Conservation (phyloP, 2,113 vertebrate species). For the Sphaerodactylus townsendi region DNA sequence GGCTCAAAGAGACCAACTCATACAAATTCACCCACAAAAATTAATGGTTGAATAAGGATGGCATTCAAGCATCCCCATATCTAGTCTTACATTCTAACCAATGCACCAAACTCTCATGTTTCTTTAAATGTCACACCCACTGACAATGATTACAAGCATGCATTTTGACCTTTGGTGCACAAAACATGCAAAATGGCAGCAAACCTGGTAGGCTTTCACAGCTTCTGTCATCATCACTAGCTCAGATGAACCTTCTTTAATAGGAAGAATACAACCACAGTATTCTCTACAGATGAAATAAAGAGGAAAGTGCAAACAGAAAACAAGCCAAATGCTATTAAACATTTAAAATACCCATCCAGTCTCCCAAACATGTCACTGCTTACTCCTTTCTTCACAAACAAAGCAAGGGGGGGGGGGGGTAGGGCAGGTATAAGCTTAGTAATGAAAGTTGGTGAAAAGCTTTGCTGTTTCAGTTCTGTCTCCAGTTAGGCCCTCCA, state of each 20-base stretch:
- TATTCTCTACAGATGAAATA: slow-evolving; percentile 69
- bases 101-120: too few relatives aligned
- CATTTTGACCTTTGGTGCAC: neutral
- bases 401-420: too few relatives aligned
- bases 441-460: neutral
- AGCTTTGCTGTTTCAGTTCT: too few relatives aligned
- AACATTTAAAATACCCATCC: neutral
- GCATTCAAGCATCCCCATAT: too few relatives aligned
- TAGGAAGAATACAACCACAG: slow-evolving; percentile 83
- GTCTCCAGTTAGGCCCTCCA: too few relatives aligned
- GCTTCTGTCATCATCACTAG: slow-evolving; percentile 69
- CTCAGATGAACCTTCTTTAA: slow-evolving; percentile 76
- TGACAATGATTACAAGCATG: neutral
- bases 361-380: neutral
- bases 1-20: too few relatives aligned
- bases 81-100: too few relatives aligned
- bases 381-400: neutral
- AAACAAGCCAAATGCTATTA: neutral
- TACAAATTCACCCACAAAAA: too few relatives aligned
- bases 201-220: slow-evolving; percentile 81
- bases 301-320: neutral
- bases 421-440: neutral
- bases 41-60: too few relatives aligned
- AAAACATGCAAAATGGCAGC: neutral
- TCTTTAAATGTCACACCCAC: neutral